Evolutionary conservation across 2,888 invertebrate species (phyloP), one percentile per base, ranked within the genome.

Genomic region (Megalurothrips usitatus): DNA sequence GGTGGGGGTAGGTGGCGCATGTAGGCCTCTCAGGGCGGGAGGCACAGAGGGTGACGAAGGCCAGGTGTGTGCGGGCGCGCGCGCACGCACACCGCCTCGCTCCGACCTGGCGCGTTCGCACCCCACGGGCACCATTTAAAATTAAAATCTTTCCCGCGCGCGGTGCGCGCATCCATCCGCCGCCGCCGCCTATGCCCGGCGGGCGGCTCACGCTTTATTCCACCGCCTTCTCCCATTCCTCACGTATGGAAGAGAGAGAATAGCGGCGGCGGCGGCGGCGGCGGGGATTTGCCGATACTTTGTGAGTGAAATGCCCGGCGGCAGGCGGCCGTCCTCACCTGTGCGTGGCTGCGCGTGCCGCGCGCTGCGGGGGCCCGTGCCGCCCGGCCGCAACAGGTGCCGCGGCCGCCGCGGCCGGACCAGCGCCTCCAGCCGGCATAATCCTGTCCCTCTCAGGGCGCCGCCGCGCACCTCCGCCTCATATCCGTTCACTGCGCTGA

Each of bases 231-330:
- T 0, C 14, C 58, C 17, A 12, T 58, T 17, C 58, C 58, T 17
- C 58, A 17, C 10, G 52, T 58, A 17, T 58, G 58, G n/a, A n/a
- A n/a, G n/a, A n/a, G n/a, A n/a, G n/a, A 58, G 58, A 43, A 43
- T 43, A 43, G 6, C 34, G 34, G 34, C 34, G 34, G 34, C 6
- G 34, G 34, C 34, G 34, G 34, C 58, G 58, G 14, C 6, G 58
- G 14, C 23, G 26, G 8, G 68, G 26, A 23, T 75, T 23, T 26
- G 58, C 68, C 68, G 26, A 75, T 26, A 75, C 26, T 75, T 75
- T 75, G 68, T 26, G 68, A 75, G 68, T 75, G 26, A 75, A 75
- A 75, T 75, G 23, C 68, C 14, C 14, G n/a, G n/a, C n/a, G n/a
- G 2, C 34, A 43, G 3, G 6, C 34, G 6, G 68, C 68, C 23